Evolutionary conservation across 1,140 invertebrate genomes (phyloP).

Genomic region (Magallana gigas): DNA sequence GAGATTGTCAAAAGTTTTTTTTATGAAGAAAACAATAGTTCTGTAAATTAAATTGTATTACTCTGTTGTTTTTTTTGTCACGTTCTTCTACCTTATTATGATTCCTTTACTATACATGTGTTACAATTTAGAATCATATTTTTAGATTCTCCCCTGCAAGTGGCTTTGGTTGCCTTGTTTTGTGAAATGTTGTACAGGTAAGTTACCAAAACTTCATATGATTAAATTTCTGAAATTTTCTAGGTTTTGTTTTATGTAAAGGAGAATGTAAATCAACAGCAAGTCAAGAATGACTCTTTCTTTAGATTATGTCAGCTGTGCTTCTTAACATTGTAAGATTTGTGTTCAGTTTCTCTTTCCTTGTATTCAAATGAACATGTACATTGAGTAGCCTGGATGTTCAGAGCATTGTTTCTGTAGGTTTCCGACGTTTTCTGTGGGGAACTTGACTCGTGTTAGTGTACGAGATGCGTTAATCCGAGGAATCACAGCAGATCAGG

Average conservation of each 20-base stretch:
- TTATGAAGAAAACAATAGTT: too few species aligned
- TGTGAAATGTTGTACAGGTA: slow-evolving; percentile 94
- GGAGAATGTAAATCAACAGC: too few species aligned
- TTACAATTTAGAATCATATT: too few species aligned
- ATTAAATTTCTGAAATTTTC: neutral
- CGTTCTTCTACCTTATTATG: too few species aligned
- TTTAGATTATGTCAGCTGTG: too few species aligned
- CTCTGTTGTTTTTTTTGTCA: slow-evolving; percentile 22
- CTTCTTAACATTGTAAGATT: too few species aligned
- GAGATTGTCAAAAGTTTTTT: too few species aligned
- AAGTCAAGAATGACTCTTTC: too few species aligned
- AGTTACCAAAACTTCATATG: slow-evolving; percentile 26
- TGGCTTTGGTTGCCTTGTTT: slow-evolving; percentile 94
- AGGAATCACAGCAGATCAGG: slow-evolving; percentile 93
- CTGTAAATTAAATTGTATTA: neutral
- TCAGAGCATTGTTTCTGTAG: slow-evolving; percentile 79
- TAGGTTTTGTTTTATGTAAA: too few species aligned
- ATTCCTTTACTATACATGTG: too few species aligned
- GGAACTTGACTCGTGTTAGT: slow-evolving; percentile 94
- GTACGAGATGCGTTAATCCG: slow-evolving; percentile 93
- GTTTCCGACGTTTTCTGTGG: slow-evolving; percentile 96
- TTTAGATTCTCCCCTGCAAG: slow-evolving; percentile 91
- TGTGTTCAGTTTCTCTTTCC: too few species aligned
- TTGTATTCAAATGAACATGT: too few species aligned
- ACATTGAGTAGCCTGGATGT: neutral